Conservation (phyloP, 2,797 vertebrate genomes). For the Jordanella pulchra region DNA sequence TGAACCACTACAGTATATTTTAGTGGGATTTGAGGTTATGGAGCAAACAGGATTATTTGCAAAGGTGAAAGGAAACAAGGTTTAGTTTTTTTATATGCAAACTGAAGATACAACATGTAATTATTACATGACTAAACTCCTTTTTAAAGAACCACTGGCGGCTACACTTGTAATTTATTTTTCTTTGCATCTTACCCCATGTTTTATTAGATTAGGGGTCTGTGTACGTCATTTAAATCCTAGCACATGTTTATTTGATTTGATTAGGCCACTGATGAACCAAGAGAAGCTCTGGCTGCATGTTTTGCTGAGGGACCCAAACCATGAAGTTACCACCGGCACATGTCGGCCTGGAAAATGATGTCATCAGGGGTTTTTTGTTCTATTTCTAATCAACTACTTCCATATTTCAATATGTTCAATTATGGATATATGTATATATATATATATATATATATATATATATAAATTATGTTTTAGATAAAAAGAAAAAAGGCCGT, state of each 20-base stretch:
- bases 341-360: too few relatives aligned
- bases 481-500: too few relatives aligned
- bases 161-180: not conserved
- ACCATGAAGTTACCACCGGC: too few relatives aligned
- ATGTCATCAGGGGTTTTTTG: too few relatives aligned
- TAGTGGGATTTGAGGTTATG: not conserved
- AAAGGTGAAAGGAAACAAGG: not conserved
- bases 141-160: not conserved
- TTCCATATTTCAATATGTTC: too few relatives aligned
- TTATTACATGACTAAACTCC: not conserved
- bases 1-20: not conserved
- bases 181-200: not conserved
- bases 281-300: not conserved
- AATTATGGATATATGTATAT: too few relatives aligned
- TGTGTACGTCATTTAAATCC: not conserved
- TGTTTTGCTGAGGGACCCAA: not conserved
- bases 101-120: not conserved
- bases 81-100: not conserved
- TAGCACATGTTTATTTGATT: not conserved
- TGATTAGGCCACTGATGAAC: not conserved
- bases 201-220: not conserved
- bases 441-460: too few relatives aligned
- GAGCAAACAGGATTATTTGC: not conserved
- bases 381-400: too few relatives aligned
- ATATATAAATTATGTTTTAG: too few relatives aligned